phyloP scores from a whole-genome alignment of 2,797 vertebrate genomes.

The Artibeus lituratus region DNA sequence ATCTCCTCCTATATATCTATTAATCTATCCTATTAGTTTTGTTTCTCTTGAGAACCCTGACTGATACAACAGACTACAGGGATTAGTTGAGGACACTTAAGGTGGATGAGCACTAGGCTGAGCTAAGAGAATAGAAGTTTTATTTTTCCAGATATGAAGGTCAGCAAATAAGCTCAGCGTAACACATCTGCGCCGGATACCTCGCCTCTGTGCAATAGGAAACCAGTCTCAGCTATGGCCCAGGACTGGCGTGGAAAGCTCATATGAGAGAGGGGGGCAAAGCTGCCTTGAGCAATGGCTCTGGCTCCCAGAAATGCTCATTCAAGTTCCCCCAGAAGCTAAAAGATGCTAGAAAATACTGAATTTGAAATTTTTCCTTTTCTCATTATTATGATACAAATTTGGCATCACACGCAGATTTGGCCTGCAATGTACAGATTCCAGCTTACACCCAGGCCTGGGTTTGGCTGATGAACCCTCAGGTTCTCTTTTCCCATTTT shows the following conservation, averaged over 20 bases:
- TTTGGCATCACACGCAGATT: slow-evolving; percentile 14
- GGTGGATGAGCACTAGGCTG: background rate
- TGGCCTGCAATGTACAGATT: slow-evolving; percentile 24
- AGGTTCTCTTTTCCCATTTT: slow-evolving; percentile 56
- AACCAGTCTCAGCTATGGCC: background rate
- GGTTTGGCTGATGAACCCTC: slow-evolving; percentile 40
- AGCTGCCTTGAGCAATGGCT: background rate
- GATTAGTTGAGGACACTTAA: background rate
- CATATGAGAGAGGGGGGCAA: accelerated
- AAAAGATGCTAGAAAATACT: background rate
- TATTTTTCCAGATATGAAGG: background rate
- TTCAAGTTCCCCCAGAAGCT: background rate
- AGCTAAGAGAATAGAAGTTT: background rate
- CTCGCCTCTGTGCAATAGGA: background rate
- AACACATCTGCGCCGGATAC: accelerated
- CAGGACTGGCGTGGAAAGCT: background rate
- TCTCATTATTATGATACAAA: slow-evolving; percentile 61
- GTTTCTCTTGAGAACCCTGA: background rate
- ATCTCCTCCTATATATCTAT: background rate
- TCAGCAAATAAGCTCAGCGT: background rate
- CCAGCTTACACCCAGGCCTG: background rate
- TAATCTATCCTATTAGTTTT: background rate
- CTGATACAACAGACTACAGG: background rate
- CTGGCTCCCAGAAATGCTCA: background rate
- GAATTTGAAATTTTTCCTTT: slow-evolving; percentile 37